A percentile compares a stretch with the other conserved stretches of the same genome.
Conservation (phyloP, 2,797 vertebrate species). For the Mus caroli region DNA sequence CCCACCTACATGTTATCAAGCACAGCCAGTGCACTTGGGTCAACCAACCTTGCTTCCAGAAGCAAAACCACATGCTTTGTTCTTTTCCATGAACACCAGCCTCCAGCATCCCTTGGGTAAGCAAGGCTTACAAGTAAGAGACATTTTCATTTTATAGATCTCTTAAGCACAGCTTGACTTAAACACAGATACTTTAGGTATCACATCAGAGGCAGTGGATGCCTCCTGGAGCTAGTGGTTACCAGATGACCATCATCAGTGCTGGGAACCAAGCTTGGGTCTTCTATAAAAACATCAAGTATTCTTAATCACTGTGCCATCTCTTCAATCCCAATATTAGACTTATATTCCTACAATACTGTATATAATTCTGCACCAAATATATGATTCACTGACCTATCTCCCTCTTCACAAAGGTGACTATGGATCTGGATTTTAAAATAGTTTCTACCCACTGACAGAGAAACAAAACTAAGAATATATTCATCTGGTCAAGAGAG, state of each 20-base stretch:
- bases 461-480: slow-evolving; percentile 46
- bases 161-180: background rate
- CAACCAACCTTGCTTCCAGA: background rate
- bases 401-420: background rate
- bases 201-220: background rate
- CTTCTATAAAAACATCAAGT: background rate
- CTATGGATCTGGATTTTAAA: background rate
- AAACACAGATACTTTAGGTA: background rate
- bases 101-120: background rate
- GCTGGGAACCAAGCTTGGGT: background rate
- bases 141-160: background rate
- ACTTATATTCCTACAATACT: background rate
- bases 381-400: background rate
- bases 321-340: background rate
- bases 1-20: background rate
- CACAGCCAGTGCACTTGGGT: background rate
- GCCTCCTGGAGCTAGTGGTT: background rate
- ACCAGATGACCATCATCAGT: background rate
- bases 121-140: background rate
- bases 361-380: background rate
- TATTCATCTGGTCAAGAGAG: background rate
- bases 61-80: background rate
- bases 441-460: background rate
- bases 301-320: background rate
- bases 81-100: background rate